Percentiles rank a stretch among this genome's conserved stretches.
Evolutionary conservation across 1,140 invertebrate species (phyloP).

Genomic region (Mya arenaria): DNA sequence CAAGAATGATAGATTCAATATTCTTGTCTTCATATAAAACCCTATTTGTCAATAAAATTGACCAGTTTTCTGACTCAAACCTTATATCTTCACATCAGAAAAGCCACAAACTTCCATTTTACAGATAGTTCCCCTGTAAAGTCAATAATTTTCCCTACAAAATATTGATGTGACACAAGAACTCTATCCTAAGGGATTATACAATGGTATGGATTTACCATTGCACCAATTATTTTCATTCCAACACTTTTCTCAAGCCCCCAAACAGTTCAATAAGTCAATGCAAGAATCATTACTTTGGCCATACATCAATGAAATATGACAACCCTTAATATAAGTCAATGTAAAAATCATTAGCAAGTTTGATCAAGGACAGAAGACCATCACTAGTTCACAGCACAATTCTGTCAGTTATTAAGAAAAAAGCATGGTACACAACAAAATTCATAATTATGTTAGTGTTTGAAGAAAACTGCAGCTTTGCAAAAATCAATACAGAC

Average conservation of each 20-base stretch:
- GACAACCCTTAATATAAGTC: slow-evolving; percentile 28
- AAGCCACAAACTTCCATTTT: slow-evolving; percentile 52
- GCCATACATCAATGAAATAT: slow-evolving; percentile 49
- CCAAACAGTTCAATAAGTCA: slow-evolving; percentile 47
- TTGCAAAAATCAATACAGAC: no score
- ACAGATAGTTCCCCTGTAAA: slow-evolving; percentile 54
- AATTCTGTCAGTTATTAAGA: no score
- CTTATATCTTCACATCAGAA: slow-evolving; percentile 34
- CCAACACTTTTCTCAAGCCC: neutral
- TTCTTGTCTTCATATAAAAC: slow-evolving; percentile 47
- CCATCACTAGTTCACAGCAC: slow-evolving; percentile 45
- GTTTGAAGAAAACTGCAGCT: no score
- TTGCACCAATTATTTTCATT: slow-evolving; percentile 51
- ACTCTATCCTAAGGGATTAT: slow-evolving; percentile 54
- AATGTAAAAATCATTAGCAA: slow-evolving; percentile 38
- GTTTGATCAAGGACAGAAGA: slow-evolving; percentile 7
- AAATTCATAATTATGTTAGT: no score
- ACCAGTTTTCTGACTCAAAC: slow-evolving; percentile 60
- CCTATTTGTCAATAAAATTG: slow-evolving; percentile 55
- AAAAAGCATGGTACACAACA: no score
- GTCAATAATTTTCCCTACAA: slow-evolving; percentile 60
- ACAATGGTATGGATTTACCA: slow-evolving; percentile 51
- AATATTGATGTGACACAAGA: slow-evolving; percentile 53
- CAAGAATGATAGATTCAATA: slow-evolving; percentile 45
- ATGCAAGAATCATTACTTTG: slow-evolving; percentile 55